A percentile compares a stretch with the other conserved stretches of the same genome.
These are phyloP conservation scores for Anableps anableps DNA, from an alignment of 2,797 vertebrate species.

Conservation along the genomic window DNA sequence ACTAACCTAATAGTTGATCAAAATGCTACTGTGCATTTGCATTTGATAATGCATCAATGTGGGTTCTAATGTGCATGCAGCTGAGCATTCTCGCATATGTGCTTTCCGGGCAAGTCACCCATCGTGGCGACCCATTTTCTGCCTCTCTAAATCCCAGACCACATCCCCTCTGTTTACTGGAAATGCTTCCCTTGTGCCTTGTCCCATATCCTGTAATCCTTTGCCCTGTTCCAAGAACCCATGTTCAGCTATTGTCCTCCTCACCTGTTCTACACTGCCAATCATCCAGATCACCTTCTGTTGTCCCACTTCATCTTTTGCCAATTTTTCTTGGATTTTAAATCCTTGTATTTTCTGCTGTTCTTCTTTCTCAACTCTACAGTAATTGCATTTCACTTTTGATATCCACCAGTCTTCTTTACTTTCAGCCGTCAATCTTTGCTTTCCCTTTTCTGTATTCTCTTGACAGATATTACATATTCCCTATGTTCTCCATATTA, in stretches of 20 bases:
- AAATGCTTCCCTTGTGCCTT: conserved; percentile 66
- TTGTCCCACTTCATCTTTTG: conserved; percentile 58
- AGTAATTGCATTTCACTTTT: not conserved
- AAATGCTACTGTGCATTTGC: conserved; percentile 1
- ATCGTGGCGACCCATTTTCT: conserved; percentile 63
- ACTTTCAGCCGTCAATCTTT: not conserved
- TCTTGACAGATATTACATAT: conserved; percentile 8
- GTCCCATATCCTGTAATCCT: conserved; percentile 78
- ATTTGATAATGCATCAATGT: conserved; percentile 1
- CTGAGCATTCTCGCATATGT: conserved; percentile 32
- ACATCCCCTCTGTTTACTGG: conserved; percentile 66
- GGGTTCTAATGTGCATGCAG: conserved; percentile 16
- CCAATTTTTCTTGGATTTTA: conserved; percentile 33
- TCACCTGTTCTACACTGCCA: conserved; percentile 67
- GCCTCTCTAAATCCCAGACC: conserved; percentile 61
- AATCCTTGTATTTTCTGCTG: conserved; percentile 13
- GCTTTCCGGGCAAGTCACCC: conserved; percentile 64
- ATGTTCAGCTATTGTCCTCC: conserved; percentile 63
- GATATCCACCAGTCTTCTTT: not conserved
- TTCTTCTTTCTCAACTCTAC: conserved; percentile 23
- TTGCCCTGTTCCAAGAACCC: conserved; percentile 68
- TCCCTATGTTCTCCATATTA: conserved; percentile 5
- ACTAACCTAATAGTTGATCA: conserved; percentile 9
- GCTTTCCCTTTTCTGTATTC: not conserved
- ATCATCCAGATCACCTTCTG: conserved; percentile 31